These are phyloP conservation scores for Chelonus insularis DNA, from an alignment of 1,140 invertebrate genomes.

Conservation along the genomic window DNA sequence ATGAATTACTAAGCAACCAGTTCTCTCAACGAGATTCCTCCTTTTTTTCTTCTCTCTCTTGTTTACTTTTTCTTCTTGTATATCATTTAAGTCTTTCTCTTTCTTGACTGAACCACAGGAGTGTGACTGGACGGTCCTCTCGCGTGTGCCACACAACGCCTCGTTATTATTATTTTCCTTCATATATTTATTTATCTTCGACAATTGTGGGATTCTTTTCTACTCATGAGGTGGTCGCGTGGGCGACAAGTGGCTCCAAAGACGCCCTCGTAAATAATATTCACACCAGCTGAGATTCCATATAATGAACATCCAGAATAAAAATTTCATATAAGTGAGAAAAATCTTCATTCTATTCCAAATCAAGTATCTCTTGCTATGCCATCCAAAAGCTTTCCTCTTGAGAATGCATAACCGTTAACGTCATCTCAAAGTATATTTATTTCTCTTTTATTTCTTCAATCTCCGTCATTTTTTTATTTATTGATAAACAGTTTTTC, in stretches of 20 bases:
- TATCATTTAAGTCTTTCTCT: conserved; percentile 5
- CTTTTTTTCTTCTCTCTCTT: not conserved
- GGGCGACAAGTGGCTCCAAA: conserved; percentile 18
- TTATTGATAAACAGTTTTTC: too few relatives aligned
- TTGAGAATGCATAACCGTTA: too few relatives aligned
- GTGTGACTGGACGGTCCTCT: not conserved
- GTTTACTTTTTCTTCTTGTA: conserved; percentile 22
- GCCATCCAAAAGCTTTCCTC: not conserved
- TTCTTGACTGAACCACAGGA: conserved; percentile 7
- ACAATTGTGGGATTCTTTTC: conserved; percentile 22
- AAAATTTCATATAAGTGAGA: not conserved
- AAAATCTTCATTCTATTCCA: not conserved
- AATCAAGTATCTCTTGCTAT: not conserved
- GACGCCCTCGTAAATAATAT: conserved; percentile 31
- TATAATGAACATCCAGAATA: conserved; percentile 14
- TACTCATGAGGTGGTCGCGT: conserved; percentile 17
- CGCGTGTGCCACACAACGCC: conserved; percentile 23
- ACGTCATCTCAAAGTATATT: too few relatives aligned
- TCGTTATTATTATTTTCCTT: conserved; percentile 26
- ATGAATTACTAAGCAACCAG: conserved; percentile 19
- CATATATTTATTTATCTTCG: conserved; percentile 30
- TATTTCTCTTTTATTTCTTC: too few relatives aligned
- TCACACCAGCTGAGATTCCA: conserved; percentile 25
- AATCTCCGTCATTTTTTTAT: too few relatives aligned
- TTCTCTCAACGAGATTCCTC: not conserved